These are phyloP conservation scores for Halictus ligatus DNA, from an alignment of 2,888 invertebrate species.

Conservation along the genomic window DNA sequence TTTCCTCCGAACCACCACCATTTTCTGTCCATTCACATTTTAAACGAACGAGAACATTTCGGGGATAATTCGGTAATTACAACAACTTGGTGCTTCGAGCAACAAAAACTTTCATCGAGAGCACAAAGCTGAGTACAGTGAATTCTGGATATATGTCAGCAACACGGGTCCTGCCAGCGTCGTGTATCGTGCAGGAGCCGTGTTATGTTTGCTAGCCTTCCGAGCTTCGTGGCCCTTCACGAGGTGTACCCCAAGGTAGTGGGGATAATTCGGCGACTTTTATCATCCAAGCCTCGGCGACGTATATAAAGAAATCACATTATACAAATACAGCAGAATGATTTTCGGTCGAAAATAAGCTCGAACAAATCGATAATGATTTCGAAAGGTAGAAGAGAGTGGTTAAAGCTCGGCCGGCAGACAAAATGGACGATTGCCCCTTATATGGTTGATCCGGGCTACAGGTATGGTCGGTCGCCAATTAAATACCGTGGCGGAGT, in stretches of 20 bases:
- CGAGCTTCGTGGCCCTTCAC: too few species aligned
- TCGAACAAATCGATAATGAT: not conserved
- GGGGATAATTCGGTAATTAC: not conserved
- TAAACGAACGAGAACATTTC: not conserved
- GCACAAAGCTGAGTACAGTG: too few species aligned
- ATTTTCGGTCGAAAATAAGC: not conserved
- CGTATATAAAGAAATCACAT: too few species aligned
- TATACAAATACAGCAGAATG: not conserved
- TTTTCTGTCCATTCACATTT: not conserved
- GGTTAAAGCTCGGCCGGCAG: not conserved
- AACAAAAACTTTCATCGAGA: too few species aligned
- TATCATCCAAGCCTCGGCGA: too few species aligned
- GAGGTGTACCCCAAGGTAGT: too few species aligned
- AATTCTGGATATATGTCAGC: too few species aligned
- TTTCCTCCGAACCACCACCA: not conserved
- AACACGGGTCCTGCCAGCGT: too few species aligned
- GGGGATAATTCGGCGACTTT: too few species aligned
- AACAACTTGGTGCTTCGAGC: too few species aligned
- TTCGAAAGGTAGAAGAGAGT: not conserved
- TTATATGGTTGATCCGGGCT: not conserved
- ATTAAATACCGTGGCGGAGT: constrained; percentile 29
- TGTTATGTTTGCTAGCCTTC: too few species aligned
- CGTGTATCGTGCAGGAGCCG: too few species aligned
- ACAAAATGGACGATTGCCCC: not conserved
- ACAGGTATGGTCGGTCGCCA: not conserved